A percentile compares a stretch with the other conserved stretches of the same genome.
These are phyloP conservation scores for Phyllotis vaccarum DNA, from an alignment of 2,797 vertebrate species.

Conservation along the genomic window DNA sequence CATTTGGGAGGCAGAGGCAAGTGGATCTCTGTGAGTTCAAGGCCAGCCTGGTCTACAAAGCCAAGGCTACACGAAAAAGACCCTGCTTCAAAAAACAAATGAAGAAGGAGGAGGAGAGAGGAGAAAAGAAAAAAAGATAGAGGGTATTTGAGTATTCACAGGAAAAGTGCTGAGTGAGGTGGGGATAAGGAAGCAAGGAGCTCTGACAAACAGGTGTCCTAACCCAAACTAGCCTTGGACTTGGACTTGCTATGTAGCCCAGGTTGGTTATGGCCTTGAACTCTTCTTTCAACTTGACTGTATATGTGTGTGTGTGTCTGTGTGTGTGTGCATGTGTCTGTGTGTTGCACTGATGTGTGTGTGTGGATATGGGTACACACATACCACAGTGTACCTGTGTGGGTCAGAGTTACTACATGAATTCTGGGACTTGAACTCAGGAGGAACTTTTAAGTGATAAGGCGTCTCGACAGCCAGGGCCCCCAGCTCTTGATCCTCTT, in stretches of 20 bases:
- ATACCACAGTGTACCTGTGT: not conserved
- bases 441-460: not conserved
- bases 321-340: not conserved
- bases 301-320: not conserved
- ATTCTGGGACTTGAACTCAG: not conserved
- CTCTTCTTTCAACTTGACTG: not conserved
- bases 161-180: not conserved
- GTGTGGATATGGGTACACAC: not conserved
- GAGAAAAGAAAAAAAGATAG: not conserved
- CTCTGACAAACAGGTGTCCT: not conserved
- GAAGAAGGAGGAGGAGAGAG: too few species aligned
- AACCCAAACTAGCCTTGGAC: not conserved
- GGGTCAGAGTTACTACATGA: not conserved
- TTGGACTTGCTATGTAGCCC: not conserved
- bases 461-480: not conserved
- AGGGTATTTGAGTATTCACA: not conserved
- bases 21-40: not conserved
- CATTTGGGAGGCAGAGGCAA: not conserved
- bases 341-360: not conserved
- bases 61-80: not conserved
- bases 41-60: not conserved
- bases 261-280: not conserved
- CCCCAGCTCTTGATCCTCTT: not conserved
- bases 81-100: not conserved
- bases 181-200: not conserved